Evolutionary conservation across 2,113 vertebrate genomes (phyloP).

Genomic region (Mus spicilegus): DNA sequence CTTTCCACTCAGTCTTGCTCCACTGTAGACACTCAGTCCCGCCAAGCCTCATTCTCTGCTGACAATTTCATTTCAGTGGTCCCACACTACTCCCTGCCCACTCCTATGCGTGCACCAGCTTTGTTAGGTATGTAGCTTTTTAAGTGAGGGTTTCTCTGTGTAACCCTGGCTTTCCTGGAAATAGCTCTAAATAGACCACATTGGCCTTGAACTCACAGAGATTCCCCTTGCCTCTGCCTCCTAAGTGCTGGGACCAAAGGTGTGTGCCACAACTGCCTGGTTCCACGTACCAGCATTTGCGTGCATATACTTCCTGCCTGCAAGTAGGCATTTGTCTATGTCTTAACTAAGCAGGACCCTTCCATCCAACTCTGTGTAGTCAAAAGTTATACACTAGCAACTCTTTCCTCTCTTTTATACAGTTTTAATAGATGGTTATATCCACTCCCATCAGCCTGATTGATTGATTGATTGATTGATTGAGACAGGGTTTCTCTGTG

Average conservation of each 20-base stretch:
- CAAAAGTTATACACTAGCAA: no score
- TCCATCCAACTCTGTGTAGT: neutral
- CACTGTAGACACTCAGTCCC: neutral
- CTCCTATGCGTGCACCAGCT: neutral
- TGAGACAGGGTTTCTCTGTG: neutral
- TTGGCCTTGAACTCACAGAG: neutral
- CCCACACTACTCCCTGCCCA: rapidly evolving
- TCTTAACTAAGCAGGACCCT: neutral
- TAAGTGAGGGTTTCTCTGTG: neutral
- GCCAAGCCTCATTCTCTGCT: neutral
- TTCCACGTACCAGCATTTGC: no score
- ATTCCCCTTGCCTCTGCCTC: neutral
- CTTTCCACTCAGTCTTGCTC: neutral
- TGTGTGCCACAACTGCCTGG: neutral
- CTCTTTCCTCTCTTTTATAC: no score
- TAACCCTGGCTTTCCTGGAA: neutral
- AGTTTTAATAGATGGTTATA: no score
- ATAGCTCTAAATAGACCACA: neutral
- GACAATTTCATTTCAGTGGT: neutral
- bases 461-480: no score
- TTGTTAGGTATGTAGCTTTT: neutral
- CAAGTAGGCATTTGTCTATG: neutral
- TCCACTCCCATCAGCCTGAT: no score
- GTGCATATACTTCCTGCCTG: neutral
- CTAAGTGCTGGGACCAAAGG: neutral